Conservation (phyloP, 1,140 invertebrate species). For the Chironomus striatipennis region DNA sequence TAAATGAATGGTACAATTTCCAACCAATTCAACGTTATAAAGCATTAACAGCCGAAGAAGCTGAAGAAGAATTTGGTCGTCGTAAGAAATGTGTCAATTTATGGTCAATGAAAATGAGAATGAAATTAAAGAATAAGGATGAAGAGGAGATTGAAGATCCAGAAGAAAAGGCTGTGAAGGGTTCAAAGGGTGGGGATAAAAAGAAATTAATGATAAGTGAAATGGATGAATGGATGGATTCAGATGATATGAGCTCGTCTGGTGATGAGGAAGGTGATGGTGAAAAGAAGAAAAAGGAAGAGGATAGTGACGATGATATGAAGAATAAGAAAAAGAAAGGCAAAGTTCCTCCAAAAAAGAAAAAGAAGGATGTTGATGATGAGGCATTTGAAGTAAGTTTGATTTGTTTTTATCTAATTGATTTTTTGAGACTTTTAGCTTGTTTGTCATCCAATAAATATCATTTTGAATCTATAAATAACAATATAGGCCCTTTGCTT, state of each 20-base stretch:
- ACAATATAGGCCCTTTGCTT: too few relatives aligned
- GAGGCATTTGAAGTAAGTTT: slow-evolving; percentile 65
- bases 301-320: slow-evolving; percentile 54
- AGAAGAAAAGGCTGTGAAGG: slow-evolving; percentile 44
- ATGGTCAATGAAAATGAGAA: slow-evolving; percentile 87
- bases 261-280: slow-evolving; percentile 51
- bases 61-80: slow-evolving; percentile 91
- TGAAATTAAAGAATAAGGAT: slow-evolving; percentile 75
- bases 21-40: slow-evolving; percentile 68
- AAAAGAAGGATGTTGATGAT: slow-evolving; percentile 68
- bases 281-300: slow-evolving; percentile 57
- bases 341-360: slow-evolving; percentile 48
- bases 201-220: slow-evolving; percentile 80
- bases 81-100: slow-evolving; percentile 92
- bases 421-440: too few relatives aligned
- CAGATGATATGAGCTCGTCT: slow-evolving; percentile 63
- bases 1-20: slow-evolving; percentile 84
- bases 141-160: slow-evolving; percentile 67
- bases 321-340: slow-evolving; percentile 56
- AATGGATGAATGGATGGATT: slow-evolving; percentile 90
- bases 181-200: slow-evolving; percentile 40
- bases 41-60: slow-evolving; percentile 88
- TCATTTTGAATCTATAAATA: too few relatives aligned
- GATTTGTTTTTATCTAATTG: not conserved
- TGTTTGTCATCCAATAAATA: too few relatives aligned